Evolutionary conservation across 2,888 invertebrate genomes (phyloP).

Genomic region (Fragum fragum): DNA sequence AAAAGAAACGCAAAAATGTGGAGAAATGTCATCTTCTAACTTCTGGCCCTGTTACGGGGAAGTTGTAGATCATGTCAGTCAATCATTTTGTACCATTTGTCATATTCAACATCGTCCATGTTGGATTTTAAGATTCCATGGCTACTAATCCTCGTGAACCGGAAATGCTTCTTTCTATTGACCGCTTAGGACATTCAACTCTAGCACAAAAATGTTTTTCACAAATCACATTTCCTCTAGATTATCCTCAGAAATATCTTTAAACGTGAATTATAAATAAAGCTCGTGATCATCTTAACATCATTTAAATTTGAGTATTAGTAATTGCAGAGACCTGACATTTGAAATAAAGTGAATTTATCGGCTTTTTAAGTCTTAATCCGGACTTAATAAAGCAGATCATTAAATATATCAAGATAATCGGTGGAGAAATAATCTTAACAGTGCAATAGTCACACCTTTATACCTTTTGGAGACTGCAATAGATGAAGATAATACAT

Average conservation of each 20-base stretch:
- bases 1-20: background rate
- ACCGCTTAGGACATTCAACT: constrained; percentile 15
- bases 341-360: background rate
- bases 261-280: too few relatives aligned
- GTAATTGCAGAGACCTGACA: background rate
- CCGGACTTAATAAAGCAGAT: constrained; percentile 1
- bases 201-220: too few relatives aligned
- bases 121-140: constrained; percentile 29
- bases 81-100: background rate
- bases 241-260: too few relatives aligned
- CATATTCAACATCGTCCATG: constrained; percentile 12
- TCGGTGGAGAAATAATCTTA: constrained; percentile 8
- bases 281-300: too few relatives aligned
- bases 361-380: background rate
- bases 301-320: too few relatives aligned
- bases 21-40: background rate
- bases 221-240: too few relatives aligned
- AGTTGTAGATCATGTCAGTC: background rate
- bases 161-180: constrained; percentile 3
- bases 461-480: background rate
- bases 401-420: constrained; percentile 22
- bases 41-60: constrained; percentile 12
- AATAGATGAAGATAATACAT: too few relatives aligned
- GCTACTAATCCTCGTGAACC: constrained; percentile 22
- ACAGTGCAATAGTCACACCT: background rate